Evolutionary conservation across 2,888 invertebrate species (phyloP).

Genomic region (Melanchra persicariae): DNA sequence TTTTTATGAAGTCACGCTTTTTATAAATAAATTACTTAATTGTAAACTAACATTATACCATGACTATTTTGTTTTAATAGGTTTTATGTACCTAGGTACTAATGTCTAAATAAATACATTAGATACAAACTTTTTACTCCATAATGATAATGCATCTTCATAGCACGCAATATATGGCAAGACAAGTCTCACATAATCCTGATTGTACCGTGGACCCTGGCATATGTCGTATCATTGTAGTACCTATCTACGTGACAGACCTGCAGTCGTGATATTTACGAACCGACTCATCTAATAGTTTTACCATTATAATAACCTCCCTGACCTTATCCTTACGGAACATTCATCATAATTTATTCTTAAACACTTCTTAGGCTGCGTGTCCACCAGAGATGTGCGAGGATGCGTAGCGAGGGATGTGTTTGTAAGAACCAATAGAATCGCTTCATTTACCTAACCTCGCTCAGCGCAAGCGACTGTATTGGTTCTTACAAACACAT

Average conservation of each 20-base stretch:
- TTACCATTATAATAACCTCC: conserved; percentile 22
- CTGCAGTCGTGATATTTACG: conserved; percentile 3
- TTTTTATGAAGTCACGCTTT: conserved; percentile 45
- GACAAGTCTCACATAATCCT: conserved; percentile 4
- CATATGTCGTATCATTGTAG: conserved; percentile 25
- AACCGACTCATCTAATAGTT: conserved; percentile 27
- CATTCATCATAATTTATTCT: not conserved
- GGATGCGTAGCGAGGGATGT: no score
- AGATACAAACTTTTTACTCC: not conserved
- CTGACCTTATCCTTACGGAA: conserved; percentile 3
- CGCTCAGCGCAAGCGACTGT: no score
- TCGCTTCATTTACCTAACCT: no score
- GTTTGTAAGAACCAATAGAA: no score
- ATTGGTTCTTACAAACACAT: no score
- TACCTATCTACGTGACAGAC: conserved; percentile 11
- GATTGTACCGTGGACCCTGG: conserved; percentile 28
- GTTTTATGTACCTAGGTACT: not conserved
- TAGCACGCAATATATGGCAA: not conserved
- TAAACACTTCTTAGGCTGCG: no score
- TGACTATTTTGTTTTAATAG: conserved; percentile 20
- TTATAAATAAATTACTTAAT: conserved; percentile 35
- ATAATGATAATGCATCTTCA: not conserved
- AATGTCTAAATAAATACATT: conserved; percentile 14
- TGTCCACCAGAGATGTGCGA: no score
- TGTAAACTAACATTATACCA: conserved; percentile 7